These are phyloP conservation scores for Diaperis boleti DNA, from an alignment of 2,888 invertebrate species.

Conservation along the genomic window DNA sequence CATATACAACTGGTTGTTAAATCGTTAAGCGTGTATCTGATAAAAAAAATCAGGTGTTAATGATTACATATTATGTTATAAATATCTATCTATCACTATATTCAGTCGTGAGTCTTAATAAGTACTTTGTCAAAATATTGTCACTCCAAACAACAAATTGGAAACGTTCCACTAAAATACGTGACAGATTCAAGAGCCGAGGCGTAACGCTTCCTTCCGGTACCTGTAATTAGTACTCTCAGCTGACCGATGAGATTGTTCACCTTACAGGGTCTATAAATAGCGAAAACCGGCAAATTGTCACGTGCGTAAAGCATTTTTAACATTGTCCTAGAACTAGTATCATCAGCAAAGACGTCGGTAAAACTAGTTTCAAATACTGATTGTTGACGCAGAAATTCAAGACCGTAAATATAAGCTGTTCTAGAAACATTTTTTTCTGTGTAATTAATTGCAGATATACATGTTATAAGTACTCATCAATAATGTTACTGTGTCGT, in stretches of 20 bases:
- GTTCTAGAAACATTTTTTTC: neutral
- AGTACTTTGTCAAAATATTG: conserved; percentile 11
- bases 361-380: conserved; percentile 19
- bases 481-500: neutral
- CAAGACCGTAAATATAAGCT: neutral
- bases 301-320: conserved; percentile 26
- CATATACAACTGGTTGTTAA: too few relatives aligned
- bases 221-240: conserved; percentile 49
- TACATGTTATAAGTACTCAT: neutral
- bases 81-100: too few relatives aligned
- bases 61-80: too few relatives aligned
- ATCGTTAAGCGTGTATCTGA: too few relatives aligned
- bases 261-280: conserved; percentile 45
- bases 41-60: too few relatives aligned
- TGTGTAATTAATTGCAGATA: neutral
- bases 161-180: conserved; percentile 14
- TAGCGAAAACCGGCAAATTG: conserved; percentile 39
- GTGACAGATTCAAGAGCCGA: conserved; percentile 39
- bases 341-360: conserved; percentile 25
- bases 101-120: neutral
- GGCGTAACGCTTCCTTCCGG: conserved; percentile 52
- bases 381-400: conserved; percentile 3
- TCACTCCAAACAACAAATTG: neutral
- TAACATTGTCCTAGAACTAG: conserved; percentile 8
- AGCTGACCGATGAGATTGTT: conserved; percentile 50